A percentile compares a stretch with the other conserved stretches of the same genome.
Conservation (phyloP, 2,888 invertebrate species). For the Chrysolina americana region DNA sequence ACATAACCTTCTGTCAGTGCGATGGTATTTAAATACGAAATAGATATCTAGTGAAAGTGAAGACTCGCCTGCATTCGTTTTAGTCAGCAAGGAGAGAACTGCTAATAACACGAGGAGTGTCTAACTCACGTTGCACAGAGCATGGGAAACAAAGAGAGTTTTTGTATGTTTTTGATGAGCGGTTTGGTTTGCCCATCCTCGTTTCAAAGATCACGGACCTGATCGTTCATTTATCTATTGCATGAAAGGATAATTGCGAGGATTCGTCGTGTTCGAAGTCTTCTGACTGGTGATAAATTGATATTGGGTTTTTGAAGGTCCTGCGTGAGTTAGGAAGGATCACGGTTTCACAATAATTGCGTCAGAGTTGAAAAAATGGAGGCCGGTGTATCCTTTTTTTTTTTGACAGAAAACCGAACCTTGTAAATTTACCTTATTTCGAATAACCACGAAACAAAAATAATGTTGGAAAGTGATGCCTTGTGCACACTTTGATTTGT, state of each 20-base stretch:
- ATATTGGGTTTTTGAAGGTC: background rate
- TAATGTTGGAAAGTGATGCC: too few species aligned
- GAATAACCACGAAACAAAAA: too few species aligned
- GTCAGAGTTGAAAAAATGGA: background rate
- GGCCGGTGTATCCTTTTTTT: too few species aligned
- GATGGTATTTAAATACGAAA: slow-evolving; percentile 44
- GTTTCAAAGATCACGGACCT: slow-evolving; percentile 49
- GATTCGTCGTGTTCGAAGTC: background rate
- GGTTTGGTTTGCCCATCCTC: slow-evolving; percentile 40
- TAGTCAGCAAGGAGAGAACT: slow-evolving; percentile 33
- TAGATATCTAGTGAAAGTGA: slow-evolving; percentile 47
- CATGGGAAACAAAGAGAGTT: slow-evolving; percentile 36
- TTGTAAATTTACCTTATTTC: too few species aligned
- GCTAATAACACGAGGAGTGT: slow-evolving; percentile 38
- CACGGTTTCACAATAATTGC: background rate
- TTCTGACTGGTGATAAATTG: background rate
- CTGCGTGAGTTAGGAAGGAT: background rate
- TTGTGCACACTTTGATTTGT: too few species aligned
- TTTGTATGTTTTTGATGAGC: slow-evolving; percentile 32
- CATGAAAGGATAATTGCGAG: background rate
- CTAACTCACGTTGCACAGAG: slow-evolving; percentile 38
- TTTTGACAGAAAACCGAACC: too few species aligned
- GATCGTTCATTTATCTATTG: slow-evolving; percentile 24
- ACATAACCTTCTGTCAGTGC: slow-evolving; percentile 43
- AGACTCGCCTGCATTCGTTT: slow-evolving; percentile 34